Evolutionary conservation across 2,797 vertebrate species (phyloP).

Genomic region (Ispidina picta): DNA sequence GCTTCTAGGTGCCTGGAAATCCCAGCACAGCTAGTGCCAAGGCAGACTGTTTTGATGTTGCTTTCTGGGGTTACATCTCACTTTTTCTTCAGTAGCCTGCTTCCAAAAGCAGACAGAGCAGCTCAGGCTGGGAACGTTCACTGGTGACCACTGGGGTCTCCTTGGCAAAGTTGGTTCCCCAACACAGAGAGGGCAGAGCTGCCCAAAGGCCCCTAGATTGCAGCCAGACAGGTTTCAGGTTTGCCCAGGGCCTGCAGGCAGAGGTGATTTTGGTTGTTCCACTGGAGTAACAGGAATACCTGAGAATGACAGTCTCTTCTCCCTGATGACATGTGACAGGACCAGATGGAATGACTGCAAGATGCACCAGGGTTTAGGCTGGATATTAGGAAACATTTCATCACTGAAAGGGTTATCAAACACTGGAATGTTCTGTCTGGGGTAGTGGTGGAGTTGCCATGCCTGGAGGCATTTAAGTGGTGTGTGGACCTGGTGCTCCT

Average conservation of each 20-base stretch:
- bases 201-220: neutral
- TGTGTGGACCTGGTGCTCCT: no score
- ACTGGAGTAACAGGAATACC: neutral
- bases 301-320: neutral
- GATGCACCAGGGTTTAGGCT: no score
- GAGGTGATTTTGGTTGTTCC: neutral
- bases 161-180: neutral
- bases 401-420: no score
- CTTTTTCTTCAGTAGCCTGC: neutral
- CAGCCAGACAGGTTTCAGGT: neutral
- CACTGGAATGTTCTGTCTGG: no score
- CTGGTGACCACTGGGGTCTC: fast-evolving
- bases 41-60: neutral
- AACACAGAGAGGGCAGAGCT: neutral
- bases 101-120: neutral
- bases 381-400: no score
- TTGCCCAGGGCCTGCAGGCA: fast-evolving
- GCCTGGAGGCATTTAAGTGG: no score
- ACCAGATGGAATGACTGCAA: no score
- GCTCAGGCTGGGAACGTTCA: neutral
- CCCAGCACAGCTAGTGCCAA: neutral
- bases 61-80: neutral
- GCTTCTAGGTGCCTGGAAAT: neutral
- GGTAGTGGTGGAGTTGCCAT: no score
- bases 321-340: no score